Evolutionary conservation across 2,888 invertebrate genomes (phyloP), one percentile per base, ranked within the genome.

Genomic region (Charanyca ferruginea): DNA sequence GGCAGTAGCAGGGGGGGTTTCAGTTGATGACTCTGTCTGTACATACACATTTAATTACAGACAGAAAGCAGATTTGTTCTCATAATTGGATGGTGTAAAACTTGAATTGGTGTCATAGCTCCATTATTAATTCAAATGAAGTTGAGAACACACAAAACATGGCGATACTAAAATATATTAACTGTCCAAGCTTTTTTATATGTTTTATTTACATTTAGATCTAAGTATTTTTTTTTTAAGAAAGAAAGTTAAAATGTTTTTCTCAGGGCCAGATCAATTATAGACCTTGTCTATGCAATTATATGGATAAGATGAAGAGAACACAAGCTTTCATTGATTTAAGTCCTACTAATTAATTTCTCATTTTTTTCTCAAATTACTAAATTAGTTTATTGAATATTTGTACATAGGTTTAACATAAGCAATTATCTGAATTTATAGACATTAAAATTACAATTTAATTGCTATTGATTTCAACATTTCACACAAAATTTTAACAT

Each of bases 401-500:
- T 18, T 25, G 20, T 18, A 20, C 11, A 9, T 20, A 28, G 7
- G 28, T 28, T 28, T 11, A 11, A 32, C 25, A 20, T 23, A 16
- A 16, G 7, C n/a, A 23, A 4, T 38, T 38, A 1, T 38, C 28
- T 5, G 3, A 28, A 28, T 13, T 38, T 13, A 16, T 16, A 16
- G 38, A 1, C 4, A 38, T 38, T 16, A 3, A 9, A 38, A 25
- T 9, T 28, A 2, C 1, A 68, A 54, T 18, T 53, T 7, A 20
- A 67, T 67, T n/a, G 6, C 0, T 45, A 47, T 45, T 20, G 1
- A 9, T 41, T 35, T n/a, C n/a, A 70, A 42, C 0, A 41, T 9
- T 13, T 55, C 18, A 45, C 25, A 38, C 16, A 6, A 13, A 18
- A 38, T 1, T n/a, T n/a, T 18, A 1, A n/a, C 1, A 47, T 13